Base-by-base conservation (phyloP, 2,113 vertebrate genomes). In the Ornithorhynchus anatinus region DNA sequence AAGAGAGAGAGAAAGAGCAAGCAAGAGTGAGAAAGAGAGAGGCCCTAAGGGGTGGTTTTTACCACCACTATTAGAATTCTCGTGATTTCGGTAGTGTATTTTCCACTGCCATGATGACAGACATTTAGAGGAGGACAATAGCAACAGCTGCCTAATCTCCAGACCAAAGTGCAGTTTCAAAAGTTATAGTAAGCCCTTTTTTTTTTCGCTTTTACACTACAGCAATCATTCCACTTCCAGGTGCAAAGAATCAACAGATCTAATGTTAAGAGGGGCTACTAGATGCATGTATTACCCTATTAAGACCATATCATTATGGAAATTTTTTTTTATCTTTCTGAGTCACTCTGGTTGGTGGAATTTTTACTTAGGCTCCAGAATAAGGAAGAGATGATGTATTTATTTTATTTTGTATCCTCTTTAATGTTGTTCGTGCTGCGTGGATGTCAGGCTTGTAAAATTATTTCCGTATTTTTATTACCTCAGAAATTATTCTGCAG, bases 261-360 rank as follows among this genome's bases (percentile, higher is more conserved):
- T 17, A 27, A 45, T 65, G n/a, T 50, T 56, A 51, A 72, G 66
- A 79, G 63, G 70, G 42, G 31, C 67, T 70, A 37, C 52, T 81
- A 35, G 36, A 44, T 80, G 36, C 66, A 75, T 66, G 83, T 69
- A 64, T 67, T 60, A 69, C 67, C 60, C 64, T 19, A 13, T 60
- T 43, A 77, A 69, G 66, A 72, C 47, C 54, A 35, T 78, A 69
- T 77, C 45, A 29, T 67, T 51, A 20, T 77, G 81, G 78, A 80
- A 85, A 75, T 84, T 45, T 61, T 62, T 85, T 62, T 76, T 75
- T 78, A 59, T 82, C 80, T 53, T 84, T 77, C 73, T 88, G 81
- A 85, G 78, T 88, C 78, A 80, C 64, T 80, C 38, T 63, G 50
- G 67, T 73, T 77, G 54, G 25, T 84, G 75, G 75, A 80, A 84